Evolutionary conservation across 1,140 invertebrate species (phyloP).

Genomic region (Leptinotarsa texana): DNA sequence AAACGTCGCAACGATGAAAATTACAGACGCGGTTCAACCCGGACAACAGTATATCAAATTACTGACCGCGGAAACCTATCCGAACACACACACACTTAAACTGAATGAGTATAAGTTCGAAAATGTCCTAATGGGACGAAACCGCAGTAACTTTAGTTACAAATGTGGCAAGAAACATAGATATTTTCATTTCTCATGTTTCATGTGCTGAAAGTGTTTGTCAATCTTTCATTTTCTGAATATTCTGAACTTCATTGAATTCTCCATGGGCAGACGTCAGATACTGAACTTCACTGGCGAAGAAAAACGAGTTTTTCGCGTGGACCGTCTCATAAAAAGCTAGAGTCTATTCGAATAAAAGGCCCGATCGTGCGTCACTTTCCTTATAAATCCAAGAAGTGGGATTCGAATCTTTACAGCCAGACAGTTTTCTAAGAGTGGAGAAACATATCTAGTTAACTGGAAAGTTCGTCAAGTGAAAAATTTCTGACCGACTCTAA

Average conservation of each 20-base stretch:
- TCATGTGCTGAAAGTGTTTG: too few relatives aligned
- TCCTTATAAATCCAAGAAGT: background rate
- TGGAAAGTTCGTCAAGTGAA: conserved; percentile 2
- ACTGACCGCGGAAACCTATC: too few relatives aligned
- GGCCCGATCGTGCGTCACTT: background rate
- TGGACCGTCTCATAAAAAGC: background rate
- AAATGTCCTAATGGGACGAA: too few relatives aligned
- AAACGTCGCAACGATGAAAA: too few relatives aligned
- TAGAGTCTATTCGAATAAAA: background rate
- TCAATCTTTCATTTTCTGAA: too few relatives aligned
- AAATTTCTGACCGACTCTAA: background rate
- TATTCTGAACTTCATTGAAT: background rate
- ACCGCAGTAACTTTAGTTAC: too few relatives aligned
- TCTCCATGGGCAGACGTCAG: background rate
- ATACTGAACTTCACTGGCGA: background rate
- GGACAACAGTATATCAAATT: too few relatives aligned
- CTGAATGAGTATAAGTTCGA: too few relatives aligned
- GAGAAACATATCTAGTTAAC: background rate
- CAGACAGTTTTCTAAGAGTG: background rate
- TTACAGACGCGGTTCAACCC: too few relatives aligned
- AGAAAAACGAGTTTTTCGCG: background rate
- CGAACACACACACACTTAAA: too few relatives aligned
- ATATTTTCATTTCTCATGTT: too few relatives aligned
- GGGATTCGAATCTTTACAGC: background rate
- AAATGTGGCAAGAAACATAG: too few relatives aligned